These are phyloP conservation scores for Amphiprion percula DNA, from an alignment of 2,113 vertebrate genomes.

Conservation along the genomic window DNA sequence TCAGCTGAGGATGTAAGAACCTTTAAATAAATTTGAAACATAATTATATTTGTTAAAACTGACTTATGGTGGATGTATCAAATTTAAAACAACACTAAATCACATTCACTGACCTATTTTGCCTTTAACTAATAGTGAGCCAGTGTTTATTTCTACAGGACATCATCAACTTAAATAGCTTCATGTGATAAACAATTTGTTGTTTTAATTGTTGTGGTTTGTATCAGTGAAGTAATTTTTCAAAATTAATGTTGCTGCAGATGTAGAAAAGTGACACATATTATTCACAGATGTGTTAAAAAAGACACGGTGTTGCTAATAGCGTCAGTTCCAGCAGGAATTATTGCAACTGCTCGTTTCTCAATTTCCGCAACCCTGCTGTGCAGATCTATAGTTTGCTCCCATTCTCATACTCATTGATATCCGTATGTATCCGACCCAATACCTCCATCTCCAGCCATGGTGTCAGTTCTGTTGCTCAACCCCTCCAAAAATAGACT, in stretches of 20 bases:
- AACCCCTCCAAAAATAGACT: conserved; percentile 81
- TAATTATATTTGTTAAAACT: background rate
- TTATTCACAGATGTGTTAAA: conserved; percentile 4
- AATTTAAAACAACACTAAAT: background rate
- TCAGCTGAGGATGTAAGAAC: background rate
- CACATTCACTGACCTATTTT: background rate
- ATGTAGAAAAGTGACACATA: conserved; percentile 7
- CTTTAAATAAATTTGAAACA: background rate
- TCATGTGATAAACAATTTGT: conserved; percentile 1
- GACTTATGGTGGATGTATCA: background rate
- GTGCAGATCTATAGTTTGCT: conserved; percentile 6
- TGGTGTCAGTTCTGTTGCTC: conserved; percentile 70
- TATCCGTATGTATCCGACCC: conserved; percentile 38
- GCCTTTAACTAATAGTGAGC: background rate
- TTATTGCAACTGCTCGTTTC: background rate
- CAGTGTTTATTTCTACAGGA: background rate
- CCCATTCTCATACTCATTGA: conserved; percentile 17
- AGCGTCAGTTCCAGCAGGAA: too few species aligned
- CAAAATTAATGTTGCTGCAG: background rate
- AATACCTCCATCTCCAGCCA: conserved; percentile 57
- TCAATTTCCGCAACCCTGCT: background rate
- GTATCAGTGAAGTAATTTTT: conserved; percentile 1
- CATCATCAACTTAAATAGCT: conserved; percentile 13
- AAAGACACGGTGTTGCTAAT: background rate
- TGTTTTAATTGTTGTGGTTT: conserved; percentile 11